These are phyloP conservation scores for Tragelaphus scriptus DNA, from an alignment of 2,113 vertebrate genomes.

Conservation along the genomic window DNA sequence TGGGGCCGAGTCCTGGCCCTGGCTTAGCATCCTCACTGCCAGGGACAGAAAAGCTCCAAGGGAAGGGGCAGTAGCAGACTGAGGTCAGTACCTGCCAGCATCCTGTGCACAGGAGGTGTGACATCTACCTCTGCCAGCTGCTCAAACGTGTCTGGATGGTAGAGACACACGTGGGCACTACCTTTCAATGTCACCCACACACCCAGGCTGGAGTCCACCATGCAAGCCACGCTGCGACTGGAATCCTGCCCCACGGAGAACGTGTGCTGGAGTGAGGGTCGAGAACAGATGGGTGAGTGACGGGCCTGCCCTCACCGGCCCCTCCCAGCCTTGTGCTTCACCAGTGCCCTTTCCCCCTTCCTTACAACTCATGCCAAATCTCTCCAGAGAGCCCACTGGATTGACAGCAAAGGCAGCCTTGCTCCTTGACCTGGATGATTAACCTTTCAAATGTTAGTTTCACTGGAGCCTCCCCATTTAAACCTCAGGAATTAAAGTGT, in stretches of 20 bases:
- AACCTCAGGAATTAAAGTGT: not conserved
- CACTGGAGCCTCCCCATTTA: not conserved
- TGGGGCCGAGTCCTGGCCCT: not conserved
- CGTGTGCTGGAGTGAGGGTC: slow-evolving; percentile 80
- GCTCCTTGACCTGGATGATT: not conserved
- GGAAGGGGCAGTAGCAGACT: fast-evolving
- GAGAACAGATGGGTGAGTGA: not conserved
- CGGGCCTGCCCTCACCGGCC: not conserved
- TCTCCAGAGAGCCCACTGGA: not conserved
- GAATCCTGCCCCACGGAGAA: slow-evolving; percentile 92
- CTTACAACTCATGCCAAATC: not conserved
- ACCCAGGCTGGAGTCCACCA: slow-evolving; percentile 90
- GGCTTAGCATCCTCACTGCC: not conserved
- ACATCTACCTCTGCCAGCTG: slow-evolving; percentile 94
- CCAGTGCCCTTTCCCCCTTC: not conserved
- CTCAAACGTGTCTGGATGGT: slow-evolving; percentile 92
- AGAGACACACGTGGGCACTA: slow-evolving; percentile 94
- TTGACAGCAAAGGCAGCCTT: not conserved
- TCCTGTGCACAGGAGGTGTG: slow-evolving; percentile 97
- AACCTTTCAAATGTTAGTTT: not conserved
- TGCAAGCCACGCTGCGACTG: slow-evolving; percentile 92
- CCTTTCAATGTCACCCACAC: slow-evolving; percentile 95
- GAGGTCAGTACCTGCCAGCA: slow-evolving; percentile 90
- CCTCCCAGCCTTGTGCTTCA: not conserved
- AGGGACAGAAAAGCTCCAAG: too few relatives aligned